phyloP scores from a whole-genome alignment of 2,888 invertebrate species.

The Nymphalis c-album region DNA sequence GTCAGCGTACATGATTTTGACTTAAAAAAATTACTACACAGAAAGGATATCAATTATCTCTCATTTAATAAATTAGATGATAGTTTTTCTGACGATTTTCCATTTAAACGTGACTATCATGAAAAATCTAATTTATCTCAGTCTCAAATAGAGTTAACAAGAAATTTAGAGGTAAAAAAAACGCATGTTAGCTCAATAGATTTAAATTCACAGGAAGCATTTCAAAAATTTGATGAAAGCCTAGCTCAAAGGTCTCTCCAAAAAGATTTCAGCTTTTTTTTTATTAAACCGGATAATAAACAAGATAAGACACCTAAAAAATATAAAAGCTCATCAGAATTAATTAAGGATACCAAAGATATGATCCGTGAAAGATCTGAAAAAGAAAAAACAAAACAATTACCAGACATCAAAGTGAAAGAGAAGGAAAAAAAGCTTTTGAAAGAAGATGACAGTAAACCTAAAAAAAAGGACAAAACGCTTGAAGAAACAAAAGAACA shows the following conservation, averaged over 20 bases:
- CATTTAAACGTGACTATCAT: not conserved
- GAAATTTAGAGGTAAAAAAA: not conserved
- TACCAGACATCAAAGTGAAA: constrained; percentile 27
- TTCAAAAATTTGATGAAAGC: constrained; percentile 29
- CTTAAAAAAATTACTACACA: not conserved
- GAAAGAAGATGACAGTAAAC: constrained; percentile 12
- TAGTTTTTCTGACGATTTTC: not conserved
- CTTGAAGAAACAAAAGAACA: constrained; percentile 14
- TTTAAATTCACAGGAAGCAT: constrained; percentile 39
- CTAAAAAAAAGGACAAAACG: not conserved
- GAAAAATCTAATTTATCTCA: not conserved
- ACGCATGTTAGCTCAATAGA: not conserved
- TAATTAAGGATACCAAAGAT: constrained; percentile 55
- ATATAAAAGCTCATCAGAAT: constrained; percentile 53
- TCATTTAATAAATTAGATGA: not conserved
- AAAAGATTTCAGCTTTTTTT: constrained; percentile 54
- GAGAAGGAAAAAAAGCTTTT: constrained; percentile 20
- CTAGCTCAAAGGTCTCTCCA: constrained; percentile 34
- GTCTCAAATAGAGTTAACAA: not conserved
- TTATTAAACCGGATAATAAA: constrained; percentile 45
- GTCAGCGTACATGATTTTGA: not conserved
- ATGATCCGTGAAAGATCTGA: constrained; percentile 44
- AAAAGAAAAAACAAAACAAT: constrained; percentile 36
- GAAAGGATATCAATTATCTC: not conserved
- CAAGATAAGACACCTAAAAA: constrained; percentile 30